These are phyloP conservation scores for Coracias cyanogaster DNA, from an alignment of 2,797 vertebrate genomes.

Conservation along the genomic window DNA sequence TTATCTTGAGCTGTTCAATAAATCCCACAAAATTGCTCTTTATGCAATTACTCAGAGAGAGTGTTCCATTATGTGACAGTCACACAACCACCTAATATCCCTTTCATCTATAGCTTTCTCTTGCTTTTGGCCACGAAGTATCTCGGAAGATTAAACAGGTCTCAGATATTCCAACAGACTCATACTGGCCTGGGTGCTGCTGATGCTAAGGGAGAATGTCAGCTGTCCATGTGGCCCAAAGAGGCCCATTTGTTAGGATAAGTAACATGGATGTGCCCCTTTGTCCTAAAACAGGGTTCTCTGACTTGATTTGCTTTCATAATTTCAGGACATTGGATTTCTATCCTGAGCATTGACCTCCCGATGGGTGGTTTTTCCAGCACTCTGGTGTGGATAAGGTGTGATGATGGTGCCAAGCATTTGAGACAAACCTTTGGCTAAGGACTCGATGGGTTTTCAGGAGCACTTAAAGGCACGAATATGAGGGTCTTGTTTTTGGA, in stretches of 20 bases:
- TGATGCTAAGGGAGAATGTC: not conserved
- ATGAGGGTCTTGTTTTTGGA: not conserved
- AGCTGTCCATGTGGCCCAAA: not conserved
- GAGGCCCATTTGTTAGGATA: not conserved
- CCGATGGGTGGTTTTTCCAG: not conserved
- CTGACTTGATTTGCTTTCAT: not conserved
- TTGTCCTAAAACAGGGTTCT: not conserved
- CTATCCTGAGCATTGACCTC: not conserved
- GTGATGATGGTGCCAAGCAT: not conserved
- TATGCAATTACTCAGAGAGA: constrained; percentile 34
- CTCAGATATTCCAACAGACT: not conserved
- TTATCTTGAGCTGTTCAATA: constrained; percentile 56
- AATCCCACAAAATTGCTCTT: constrained; percentile 52
- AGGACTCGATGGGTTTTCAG: not conserved
- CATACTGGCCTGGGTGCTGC: not conserved
- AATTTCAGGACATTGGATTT: not conserved
- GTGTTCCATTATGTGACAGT: constrained; percentile 56
- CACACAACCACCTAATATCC: not conserved
- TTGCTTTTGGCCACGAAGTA: not conserved
- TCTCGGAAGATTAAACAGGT: not conserved
- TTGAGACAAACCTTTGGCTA: not conserved
- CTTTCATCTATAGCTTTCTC: constrained; percentile 28
- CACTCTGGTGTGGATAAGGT: not conserved
- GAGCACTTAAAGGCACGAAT: not conserved
- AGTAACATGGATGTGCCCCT: not conserved